Evolutionary conservation across 1,140 invertebrate genomes (phyloP), one percentile per base, ranked within the genome.

Genomic region (Dendroctonus valens): DNA sequence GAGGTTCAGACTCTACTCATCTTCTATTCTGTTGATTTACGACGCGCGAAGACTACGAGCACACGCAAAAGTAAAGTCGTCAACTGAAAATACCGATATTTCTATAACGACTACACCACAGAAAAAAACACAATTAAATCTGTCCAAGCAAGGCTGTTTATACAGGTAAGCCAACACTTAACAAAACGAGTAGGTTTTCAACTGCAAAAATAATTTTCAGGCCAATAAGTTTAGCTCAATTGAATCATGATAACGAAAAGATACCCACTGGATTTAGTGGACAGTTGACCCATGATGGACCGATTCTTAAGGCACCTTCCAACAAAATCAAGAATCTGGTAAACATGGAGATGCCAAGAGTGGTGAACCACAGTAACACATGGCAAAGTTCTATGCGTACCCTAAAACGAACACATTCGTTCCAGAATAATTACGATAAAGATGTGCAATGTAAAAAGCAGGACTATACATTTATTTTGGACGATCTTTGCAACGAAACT

Each of bases 1-100:
- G 26, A 74, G 82, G 39, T 81, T 90, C 58, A 81, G 85, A 11
- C 86, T 96, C 67, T 93, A 89, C 75, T 86, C 91, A 41, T 90
- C 91, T 67, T 97, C 94, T 0, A 74, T 97, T 50, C 79, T 97
- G 67, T 85, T 97, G 44, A 87, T 90, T 6, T 96, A 97, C 76
- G 94, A 96, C 77, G 88, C 88, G 0, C 77, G 81, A 69, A 74
- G 80, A 44, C 76, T 88, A 49, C 80, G 80, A 26, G 72, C 72
- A 59, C 64, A 65, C 26, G 51, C 65, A 7, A 55, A 65, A 41
- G n/a, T 57, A 7, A 59, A 70, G n/a, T n/a, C n/a, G 9, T 40
- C 63, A n/a, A 11, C 60, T 26, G 26, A 26, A 26, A 26, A 26
- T 26, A 26, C 26, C 26, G 26, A 26, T 26, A 3, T 26, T 26